A percentile compares a stretch with the other conserved stretches of the same genome.
Conservation (phyloP, 2,888 invertebrate genomes). For the Notocelia uddmanniana region DNA sequence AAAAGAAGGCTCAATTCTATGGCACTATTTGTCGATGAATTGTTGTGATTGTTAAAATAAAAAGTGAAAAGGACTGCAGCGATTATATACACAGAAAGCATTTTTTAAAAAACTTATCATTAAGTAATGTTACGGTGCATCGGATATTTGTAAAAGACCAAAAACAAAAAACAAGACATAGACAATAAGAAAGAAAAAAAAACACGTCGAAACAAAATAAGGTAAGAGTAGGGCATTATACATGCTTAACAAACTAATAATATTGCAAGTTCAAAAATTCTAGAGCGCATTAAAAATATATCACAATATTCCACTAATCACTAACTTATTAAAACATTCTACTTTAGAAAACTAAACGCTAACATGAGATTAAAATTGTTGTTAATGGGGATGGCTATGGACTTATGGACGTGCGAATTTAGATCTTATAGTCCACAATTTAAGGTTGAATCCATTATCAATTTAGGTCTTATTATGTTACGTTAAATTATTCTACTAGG, state of each 20-base stretch:
- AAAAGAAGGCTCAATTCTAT: constrained; percentile 31
- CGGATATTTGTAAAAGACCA: constrained; percentile 27
- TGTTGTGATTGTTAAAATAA: constrained; percentile 13
- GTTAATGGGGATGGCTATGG: constrained; percentile 32
- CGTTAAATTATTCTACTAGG: constrained; percentile 36
- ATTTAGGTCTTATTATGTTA: constrained; percentile 19
- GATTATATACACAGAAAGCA: constrained; percentile 22
- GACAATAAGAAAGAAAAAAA: constrained; percentile 31
- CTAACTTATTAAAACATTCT: constrained; percentile 47
- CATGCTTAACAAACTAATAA: constrained; percentile 43
- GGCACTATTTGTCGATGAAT: constrained; percentile 41
- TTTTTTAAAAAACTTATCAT: constrained; percentile 5
- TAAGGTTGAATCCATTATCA: constrained; percentile 16
- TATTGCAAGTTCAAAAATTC: constrained; percentile 51
- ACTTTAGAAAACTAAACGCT: constrained; percentile 50
- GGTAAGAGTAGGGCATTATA: constrained; percentile 22
- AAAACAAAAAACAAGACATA: constrained; percentile 35
- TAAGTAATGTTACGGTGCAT: constrained; percentile 1
- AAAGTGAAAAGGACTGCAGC: neutral
- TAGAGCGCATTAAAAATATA: constrained; percentile 56
- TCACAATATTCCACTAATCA: constrained; percentile 49
- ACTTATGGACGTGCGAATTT: neutral
- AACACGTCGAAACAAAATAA: constrained; percentile 37
- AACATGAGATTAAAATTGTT: constrained; percentile 52
- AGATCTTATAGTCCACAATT: constrained; percentile 1